Evolutionary conservation across 2,888 invertebrate genomes (phyloP), one percentile per base, ranked within the genome.

Genomic region (Drosophila stalkeri): DNA sequence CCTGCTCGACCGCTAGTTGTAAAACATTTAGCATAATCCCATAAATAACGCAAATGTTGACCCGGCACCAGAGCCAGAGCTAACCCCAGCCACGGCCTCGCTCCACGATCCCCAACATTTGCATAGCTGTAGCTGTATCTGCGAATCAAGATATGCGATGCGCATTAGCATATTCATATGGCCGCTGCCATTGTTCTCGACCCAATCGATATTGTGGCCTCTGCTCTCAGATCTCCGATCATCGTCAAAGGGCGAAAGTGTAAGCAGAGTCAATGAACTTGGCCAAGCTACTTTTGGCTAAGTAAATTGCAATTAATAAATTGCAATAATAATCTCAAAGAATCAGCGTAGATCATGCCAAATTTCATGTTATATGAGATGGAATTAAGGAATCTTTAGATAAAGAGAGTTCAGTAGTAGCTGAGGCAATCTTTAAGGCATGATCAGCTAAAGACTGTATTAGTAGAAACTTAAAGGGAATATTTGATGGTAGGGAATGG

Each of bases 241-340:
- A 46, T 33, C 46, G 51, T 62, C 80, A 52, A 78, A 80, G 85
- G 87, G 85, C 85, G 85, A 86, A 86, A 80, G 85, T 85, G 87
- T 78, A 72, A 71, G 43, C 46, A 31, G 55, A 63, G 85, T 85
- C 84, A 85, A 78, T 86, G 87, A 85, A 86, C 60, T 51, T 14
- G 12, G 18, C 18, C 4, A 3, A 18, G 2, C 27, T 1, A 6
- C 27, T 27, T 27, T 51, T 14, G 12, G 18, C 18, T 4, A 3
- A 18, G 2, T 6, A 1, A 51, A 51, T 51, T 51, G 18, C 31
- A 67, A 27, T 46, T 39, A 2, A 4, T 20, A 16, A 8, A 27
- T 12, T n/a, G n/a, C n/a, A n/a, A n/a, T n/a, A n/a, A n/a, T n/a
- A n/a, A n/a, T n/a, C n/a, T n/a, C n/a, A n/a, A n/a, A n/a, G n/a